Evolutionary conservation across 2,797 vertebrate species (phyloP), one percentile per base, ranked within the genome.

Genomic region (Ctenopoma multispine): DNA sequence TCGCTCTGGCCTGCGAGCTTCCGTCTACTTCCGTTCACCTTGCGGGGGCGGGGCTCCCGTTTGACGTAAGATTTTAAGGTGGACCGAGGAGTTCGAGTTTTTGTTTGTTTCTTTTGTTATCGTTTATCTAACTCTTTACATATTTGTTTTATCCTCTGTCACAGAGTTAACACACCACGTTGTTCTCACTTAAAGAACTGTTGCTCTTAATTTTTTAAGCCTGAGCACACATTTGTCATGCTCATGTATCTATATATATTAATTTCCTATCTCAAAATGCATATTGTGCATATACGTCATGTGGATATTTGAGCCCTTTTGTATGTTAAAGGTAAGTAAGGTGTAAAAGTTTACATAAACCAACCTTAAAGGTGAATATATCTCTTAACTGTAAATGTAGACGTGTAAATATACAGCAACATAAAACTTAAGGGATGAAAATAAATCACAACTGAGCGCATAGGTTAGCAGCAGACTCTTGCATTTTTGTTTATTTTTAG

Each of bases 401-500:
- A 24, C 15, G 18, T 53, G 40, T 38, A 31, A 68, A 61, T 38
- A 18, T 20, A 9, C 24, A 50, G 43, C 13, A 64, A 31, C 29
- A 40, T 36, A 12, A 34, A 57, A 50, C 11, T 41, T 47, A 31
- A 31, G 38, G 11, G 55, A 46, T 31, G 5, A 55, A 77, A 85
- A 86, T 41, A 63, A 86, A 86, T 75, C 59, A 87, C 83, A 86
- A 72, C 21, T 62, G 64, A 81, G 43, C 15, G 48, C 29, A 24
- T 57, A 70, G 44, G 44, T 86, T 83, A 86, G 80, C 82, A 91
- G 88, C 85, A 91, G 74, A 87, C 69, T 67, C 65, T 82, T 85
- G 75, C 77, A 40, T 84, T 75, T 72, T 17, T 79, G 27, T 92
- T 91, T 89, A 86, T 90, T 90, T 85, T 20, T 59, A 76, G 80